Percentiles rank a stretch among this genome's conserved stretches.
These are phyloP conservation scores for Acipenser oxyrinchus DNA, from an alignment of 2,797 vertebrate genomes.

Conservation along the genomic window DNA sequence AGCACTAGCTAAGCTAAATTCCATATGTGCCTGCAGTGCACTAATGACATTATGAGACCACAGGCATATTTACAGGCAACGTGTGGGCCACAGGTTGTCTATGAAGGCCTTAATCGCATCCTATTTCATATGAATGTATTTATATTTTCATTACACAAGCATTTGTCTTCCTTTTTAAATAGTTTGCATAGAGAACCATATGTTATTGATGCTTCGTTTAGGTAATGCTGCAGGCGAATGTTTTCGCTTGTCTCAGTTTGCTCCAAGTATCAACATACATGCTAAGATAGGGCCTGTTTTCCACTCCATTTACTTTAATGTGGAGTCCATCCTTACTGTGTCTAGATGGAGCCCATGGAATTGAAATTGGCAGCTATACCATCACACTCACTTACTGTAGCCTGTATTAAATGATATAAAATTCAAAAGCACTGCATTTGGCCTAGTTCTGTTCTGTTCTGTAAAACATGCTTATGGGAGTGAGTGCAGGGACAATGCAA, in stretches of 20 bases:
- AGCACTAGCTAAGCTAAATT: not conserved
- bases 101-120: not conserved
- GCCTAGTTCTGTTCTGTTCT: no score
- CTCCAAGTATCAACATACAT: conserved; percentile 1
- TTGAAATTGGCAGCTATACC: not conserved
- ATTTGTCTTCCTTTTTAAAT: not conserved
- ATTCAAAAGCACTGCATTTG: not conserved
- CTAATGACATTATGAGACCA: not conserved
- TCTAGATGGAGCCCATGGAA: not conserved
- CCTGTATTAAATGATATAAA: not conserved
- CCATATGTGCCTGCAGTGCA: not conserved
- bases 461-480: no score
- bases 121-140: not conserved
- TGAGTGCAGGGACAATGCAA: no score
- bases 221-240: not conserved
- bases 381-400: not conserved
- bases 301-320: conserved; percentile 13
- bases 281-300: not conserved
- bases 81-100: not conserved
- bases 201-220: not conserved
- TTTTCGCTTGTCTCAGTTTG: not conserved
- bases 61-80: not conserved
- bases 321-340: not conserved
- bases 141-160: not conserved
- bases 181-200: not conserved